Base-by-base conservation (phyloP, 2,797 vertebrate species). In the Pterois miles region DNA sequence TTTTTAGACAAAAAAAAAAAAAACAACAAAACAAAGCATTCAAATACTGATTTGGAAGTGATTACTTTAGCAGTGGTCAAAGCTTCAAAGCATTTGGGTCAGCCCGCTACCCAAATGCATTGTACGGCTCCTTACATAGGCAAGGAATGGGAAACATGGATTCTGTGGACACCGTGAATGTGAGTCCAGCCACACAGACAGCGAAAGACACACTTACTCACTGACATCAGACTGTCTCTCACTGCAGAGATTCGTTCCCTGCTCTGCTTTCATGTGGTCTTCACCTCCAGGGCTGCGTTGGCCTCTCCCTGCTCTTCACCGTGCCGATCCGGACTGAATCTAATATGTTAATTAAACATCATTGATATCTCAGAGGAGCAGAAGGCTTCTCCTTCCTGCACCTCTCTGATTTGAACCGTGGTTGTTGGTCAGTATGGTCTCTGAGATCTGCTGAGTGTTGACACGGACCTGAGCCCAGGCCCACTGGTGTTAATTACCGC, bases 401-500 rank as follows among this genome's bases (percentile, higher is more conserved):
- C 27, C 22, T 50, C 48, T 57, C 71, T 25, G 53, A 67, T 67
- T 79, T 73, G 22, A 63, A 52, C 60, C 3, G 7, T 56, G 53
- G 48, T 11, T 65, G 43, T 64, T 77, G 78, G 66, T 80, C 82
- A 65, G 64, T 48, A 66, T 62, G 59, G 69, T 74, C 78, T 70
- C 54, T 63, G 38, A 82, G 70, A 54, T 78, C 65, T 67, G 43
- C 64, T 50, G 54, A 81, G 43, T 76, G 76, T 80, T 57, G 56
- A 76, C 64, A 20, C 56, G 40, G 63, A 82, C 43, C 36, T 67
- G 36, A 85, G 52, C 77, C 59, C 38, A 13, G 78, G 68, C 79
- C 76, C 74, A 80, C 71, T 83, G 86, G 76, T 81, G 88, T 85
- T 92, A 89, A 93, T 91, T 91, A 92, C 77, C 33, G 12, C 75